Percentiles rank a stretch among this genome's conserved stretches.
Conservation (phyloP, 2,888 invertebrate species). For the Cyrtodaria siliqua region DNA sequence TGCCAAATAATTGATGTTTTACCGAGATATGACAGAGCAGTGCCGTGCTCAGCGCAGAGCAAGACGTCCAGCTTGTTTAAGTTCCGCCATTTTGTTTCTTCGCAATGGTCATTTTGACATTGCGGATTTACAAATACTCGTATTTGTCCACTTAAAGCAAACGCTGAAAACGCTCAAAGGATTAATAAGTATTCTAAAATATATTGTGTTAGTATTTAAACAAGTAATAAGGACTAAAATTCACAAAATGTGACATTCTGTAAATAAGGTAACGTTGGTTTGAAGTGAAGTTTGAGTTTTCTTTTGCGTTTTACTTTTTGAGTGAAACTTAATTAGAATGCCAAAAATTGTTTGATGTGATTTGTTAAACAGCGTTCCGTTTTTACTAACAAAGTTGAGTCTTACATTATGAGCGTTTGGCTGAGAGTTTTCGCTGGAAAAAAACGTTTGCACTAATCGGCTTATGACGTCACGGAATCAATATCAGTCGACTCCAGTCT, state of each 20-base stretch:
- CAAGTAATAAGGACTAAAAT: neutral
- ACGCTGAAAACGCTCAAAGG: no score
- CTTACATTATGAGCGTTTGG: neutral
- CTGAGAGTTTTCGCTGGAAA: neutral
- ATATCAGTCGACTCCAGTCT: no score
- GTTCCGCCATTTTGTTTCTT: neutral
- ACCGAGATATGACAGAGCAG: neutral
- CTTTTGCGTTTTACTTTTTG: conserved; percentile 30
- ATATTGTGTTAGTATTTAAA: neutral
- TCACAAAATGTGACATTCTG: neutral
- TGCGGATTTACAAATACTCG: no score
- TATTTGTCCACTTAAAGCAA: no score
- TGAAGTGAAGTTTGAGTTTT: conserved; percentile 30
- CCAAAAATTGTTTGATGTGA: conserved; percentile 5
- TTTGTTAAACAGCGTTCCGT: neutral
- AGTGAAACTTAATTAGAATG: conserved; percentile 11
- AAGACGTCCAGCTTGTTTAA: neutral
- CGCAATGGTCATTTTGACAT: neutral
- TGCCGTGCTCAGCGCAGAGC: neutral
- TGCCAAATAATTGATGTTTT: neutral
- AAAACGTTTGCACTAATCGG: no score
- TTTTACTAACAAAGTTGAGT: conserved; percentile 1
- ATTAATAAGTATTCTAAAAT: neutral
- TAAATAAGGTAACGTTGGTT: conserved; percentile 33
- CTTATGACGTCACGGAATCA: no score